A percentile compares a stretch with the other conserved stretches of the same genome.
phyloP scores from a whole-genome alignment of 2,113 vertebrate genomes.

The Sterna hirundo region DNA sequence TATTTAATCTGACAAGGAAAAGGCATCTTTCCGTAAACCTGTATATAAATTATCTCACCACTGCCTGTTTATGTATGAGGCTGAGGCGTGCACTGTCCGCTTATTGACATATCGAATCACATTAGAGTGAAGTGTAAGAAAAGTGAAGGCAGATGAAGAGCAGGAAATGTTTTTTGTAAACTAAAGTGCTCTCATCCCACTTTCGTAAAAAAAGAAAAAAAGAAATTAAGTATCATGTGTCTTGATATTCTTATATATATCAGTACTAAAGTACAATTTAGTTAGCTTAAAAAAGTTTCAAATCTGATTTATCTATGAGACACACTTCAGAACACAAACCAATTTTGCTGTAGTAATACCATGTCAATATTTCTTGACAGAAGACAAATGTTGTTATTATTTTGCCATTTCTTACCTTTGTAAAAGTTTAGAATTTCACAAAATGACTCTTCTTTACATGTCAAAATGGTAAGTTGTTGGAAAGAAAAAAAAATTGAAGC shows the following conservation, averaged over 20 bases:
- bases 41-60: neutral
- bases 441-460: constrained; percentile 80
- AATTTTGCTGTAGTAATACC: constrained; percentile 91
- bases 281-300: constrained; percentile 73
- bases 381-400: constrained; percentile 98
- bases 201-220: neutral
- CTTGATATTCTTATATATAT: constrained; percentile 59
- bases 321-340: constrained; percentile 93
- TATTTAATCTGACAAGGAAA: neutral
- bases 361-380: constrained; percentile 91
- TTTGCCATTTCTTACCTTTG: constrained; percentile 89
- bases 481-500: constrained; percentile 38
- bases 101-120: neutral
- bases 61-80: neutral
- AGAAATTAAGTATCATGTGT: neutral
- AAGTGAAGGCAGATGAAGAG: neutral
- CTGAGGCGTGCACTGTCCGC: neutral
- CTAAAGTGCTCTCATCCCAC: neutral
- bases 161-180: neutral
- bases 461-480: constrained; percentile 71
- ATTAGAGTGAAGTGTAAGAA: neutral
- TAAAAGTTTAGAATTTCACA: constrained; percentile 82
- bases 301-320: constrained; percentile 85
- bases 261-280: constrained; percentile 68
- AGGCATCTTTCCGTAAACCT: neutral